phyloP scores from a whole-genome alignment of 2,888 invertebrate genomes.

The Pristionchus mayeri region DNA sequence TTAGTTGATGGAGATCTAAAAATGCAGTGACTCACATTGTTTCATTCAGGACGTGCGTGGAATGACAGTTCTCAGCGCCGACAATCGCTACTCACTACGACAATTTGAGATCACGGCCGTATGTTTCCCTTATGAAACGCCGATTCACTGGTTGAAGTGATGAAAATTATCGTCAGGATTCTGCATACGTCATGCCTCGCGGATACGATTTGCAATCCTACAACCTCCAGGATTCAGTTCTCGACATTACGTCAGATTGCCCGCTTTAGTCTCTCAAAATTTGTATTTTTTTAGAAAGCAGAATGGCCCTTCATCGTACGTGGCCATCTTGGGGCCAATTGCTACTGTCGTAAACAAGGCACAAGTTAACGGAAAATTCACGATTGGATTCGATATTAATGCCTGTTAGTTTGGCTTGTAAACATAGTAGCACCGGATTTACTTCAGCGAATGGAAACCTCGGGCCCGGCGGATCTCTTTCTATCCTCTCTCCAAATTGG shows the following conservation, averaged over 20 bases:
- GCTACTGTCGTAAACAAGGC: background rate
- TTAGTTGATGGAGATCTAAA: no score
- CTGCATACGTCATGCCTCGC: background rate
- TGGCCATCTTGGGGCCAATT: background rate
- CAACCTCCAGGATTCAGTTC: background rate
- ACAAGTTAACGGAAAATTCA: background rate
- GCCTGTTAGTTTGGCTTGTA: background rate
- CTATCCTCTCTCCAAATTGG: background rate
- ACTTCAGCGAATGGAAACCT: background rate
- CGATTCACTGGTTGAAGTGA: no score
- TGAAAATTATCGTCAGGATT: background rate
- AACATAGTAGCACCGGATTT: background rate
- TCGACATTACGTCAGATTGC: background rate
- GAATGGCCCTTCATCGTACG: background rate
- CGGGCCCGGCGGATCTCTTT: background rate
- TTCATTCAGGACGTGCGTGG: no score
- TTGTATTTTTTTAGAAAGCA: background rate
- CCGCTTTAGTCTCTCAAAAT: background rate
- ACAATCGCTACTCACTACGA: no score
- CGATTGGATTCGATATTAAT: background rate
- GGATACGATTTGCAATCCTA: background rate
- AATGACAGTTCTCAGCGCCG: no score
- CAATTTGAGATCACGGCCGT: no score
- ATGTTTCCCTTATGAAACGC: no score
- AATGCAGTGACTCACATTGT: no score